Percentiles rank a stretch among this genome's conserved stretches.
Evolutionary conservation across 1,140 invertebrate genomes (phyloP).

Genomic region (Eufriesea mexicana): DNA sequence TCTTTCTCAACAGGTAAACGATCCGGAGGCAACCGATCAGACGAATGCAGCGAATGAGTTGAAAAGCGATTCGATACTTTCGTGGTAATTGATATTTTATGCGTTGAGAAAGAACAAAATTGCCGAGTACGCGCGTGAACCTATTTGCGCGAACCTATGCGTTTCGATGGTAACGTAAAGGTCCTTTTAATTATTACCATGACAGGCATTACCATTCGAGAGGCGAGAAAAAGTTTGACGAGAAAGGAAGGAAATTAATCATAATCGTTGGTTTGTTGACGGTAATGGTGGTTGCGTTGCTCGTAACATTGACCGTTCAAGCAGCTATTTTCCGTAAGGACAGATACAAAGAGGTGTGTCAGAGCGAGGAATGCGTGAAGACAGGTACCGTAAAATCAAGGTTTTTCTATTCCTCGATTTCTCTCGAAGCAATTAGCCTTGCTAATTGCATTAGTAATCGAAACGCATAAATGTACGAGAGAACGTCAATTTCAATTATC

Average conservation of each 20-base stretch:
- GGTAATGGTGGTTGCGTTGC: slow-evolving; percentile 77
- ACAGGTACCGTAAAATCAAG: slow-evolving; percentile 73
- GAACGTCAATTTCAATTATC: neutral
- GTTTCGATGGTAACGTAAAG: neutral
- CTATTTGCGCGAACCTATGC: too few species aligned
- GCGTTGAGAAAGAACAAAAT: neutral
- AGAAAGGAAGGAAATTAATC: slow-evolving; percentile 74
- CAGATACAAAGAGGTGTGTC: slow-evolving; percentile 80
- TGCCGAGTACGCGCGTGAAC: too few species aligned
- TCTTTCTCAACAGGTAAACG: slow-evolving; percentile 73
- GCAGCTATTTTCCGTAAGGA: slow-evolving; percentile 74
- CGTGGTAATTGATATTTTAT: slow-evolving; percentile 67
- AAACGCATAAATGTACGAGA: neutral
- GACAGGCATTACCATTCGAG: slow-evolving; percentile 67
- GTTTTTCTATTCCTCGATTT: neutral
- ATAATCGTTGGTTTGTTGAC: slow-evolving; percentile 77
- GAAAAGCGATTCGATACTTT: slow-evolving; percentile 54
- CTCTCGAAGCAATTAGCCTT: neutral
- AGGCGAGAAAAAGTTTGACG: slow-evolving; percentile 72
- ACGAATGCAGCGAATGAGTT: slow-evolving; percentile 60
- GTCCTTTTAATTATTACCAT: neutral
- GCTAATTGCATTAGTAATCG: neutral
- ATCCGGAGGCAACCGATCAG: slow-evolving; percentile 76
- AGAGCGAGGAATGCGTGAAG: slow-evolving; percentile 79
- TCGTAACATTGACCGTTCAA: slow-evolving; percentile 76